Conservation (phyloP, 2,113 vertebrate genomes). For the Gallinago undulata region DNA sequence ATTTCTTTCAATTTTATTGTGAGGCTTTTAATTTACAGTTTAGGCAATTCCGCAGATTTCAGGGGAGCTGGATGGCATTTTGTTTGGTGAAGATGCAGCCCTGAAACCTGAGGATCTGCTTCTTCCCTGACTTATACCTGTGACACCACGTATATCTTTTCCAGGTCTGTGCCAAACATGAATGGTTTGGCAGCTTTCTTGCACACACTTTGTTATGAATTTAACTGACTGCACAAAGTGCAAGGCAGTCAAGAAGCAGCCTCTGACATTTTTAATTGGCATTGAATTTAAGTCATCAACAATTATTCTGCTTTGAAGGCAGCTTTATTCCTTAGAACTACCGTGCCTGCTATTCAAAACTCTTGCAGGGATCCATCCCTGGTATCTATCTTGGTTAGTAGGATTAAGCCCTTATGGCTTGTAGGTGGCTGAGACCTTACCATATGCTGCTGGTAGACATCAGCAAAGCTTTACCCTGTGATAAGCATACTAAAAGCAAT, state of each 20-base stretch:
- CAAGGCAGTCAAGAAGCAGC: slow-evolving; percentile 47
- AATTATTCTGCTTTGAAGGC: slow-evolving; percentile 42
- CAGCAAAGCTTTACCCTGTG: slow-evolving; percentile 60
- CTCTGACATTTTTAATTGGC: slow-evolving; percentile 60
- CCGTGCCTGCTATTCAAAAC: slow-evolving; percentile 5
- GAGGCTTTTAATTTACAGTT: background rate
- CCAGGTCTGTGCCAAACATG: background rate
- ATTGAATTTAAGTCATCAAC: slow-evolving; percentile 47
- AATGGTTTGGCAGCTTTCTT: slow-evolving; percentile 5
- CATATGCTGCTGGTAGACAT: slow-evolving; percentile 70
- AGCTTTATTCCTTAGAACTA: slow-evolving; percentile 31
- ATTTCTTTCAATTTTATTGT: background rate
- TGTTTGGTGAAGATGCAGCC: background rate
- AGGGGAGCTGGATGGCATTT: background rate
- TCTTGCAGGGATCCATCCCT: slow-evolving; percentile 34
- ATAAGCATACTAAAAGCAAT: slow-evolving; percentile 67
- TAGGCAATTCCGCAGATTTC: background rate
- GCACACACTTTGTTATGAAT: background rate
- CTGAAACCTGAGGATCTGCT: background rate
- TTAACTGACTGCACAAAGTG: slow-evolving; percentile 45
- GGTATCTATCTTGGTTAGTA: slow-evolving; percentile 54
- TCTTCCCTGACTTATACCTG: background rate
- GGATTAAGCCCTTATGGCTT: slow-evolving; percentile 62
- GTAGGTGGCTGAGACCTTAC: slow-evolving; percentile 64
- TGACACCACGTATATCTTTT: background rate